Evolutionary conservation across 2,797 vertebrate genomes (phyloP), one percentile per base, ranked within the genome.

Genomic region (Epinephelus malabaricus): DNA sequence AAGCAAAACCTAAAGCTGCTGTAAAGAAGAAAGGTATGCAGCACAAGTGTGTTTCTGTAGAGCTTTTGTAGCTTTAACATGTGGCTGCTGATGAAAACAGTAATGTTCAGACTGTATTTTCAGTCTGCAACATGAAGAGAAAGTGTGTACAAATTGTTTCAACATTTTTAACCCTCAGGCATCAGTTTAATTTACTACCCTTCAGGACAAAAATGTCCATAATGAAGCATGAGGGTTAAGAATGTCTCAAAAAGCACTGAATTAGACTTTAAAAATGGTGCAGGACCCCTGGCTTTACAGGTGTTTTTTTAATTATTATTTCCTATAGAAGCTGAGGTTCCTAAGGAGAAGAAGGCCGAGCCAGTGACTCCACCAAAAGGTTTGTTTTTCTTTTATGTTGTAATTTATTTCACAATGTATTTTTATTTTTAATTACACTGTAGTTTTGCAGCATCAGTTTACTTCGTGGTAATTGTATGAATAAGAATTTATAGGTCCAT

Each of bases 11-110:
- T 34, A 54, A 23, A 72, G 2, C 59, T 76, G 55, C 66, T 75
- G 0, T 38, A 69, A 82, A 81, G 82, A 86, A 81, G 69, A 92
- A 84, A 91, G 85, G 87, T 87, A 86, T 17, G 21, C 14, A 23
- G 23, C 45, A 69, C 18, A 25, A 45, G 25, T 8, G 21, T 66
- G 64, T 73, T 47, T 70, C 53, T 25, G 23, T 53, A 2, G 18
- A 21, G 38, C 18, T 73, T 61, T 27, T 47, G 51, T 13, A 19
- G 27, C 30, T 34, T 34, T 34, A 34, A 34, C 30, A 34, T 34
- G 30, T 34, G 7, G 30, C 30, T 34, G 30, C 30, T 34, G 30
- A 7, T 34, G 30, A 34, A 34, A 34, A 34, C 30, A 34, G 30
- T 34, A 6, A 34, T 34, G 30, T 34, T 34, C 30, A 34, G 30